Base-by-base conservation (phyloP, 1,140 invertebrate species). In the Procambarus clarkii region DNA sequence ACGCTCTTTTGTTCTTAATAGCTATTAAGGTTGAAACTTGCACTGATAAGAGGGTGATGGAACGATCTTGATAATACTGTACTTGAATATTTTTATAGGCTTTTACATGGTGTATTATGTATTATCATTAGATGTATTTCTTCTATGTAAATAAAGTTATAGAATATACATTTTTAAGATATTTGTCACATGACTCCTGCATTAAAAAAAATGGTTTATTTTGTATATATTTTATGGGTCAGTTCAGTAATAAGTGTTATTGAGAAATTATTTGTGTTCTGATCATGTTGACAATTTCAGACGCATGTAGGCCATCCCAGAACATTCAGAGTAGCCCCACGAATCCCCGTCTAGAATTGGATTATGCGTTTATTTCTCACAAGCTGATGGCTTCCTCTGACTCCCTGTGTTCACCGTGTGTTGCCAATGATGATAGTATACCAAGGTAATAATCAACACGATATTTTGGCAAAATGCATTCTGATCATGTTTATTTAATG, bases 261-360 rank as follows among this genome's bases (percentile, higher is more conserved):
- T 9, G 58, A n/a, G 60, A 83, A 44, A 69, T 83, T 58, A 83
- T 69, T 54, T 83, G 60, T 83, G 81, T 44, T 82, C 44, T 83
- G 58, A 83, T 45, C 81, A 69, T 83, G n/a, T 83, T 83, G 58
- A 83, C 60, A 83, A 83, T 83, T 83, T 83, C 81, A 83, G 81
- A 83, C 58, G 44, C 34, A 69, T 83, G 69, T 83, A 83, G 69
- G 18, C 34, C 58, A 60, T 45, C 45, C 81, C 34, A 82, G n/a
- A 44, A 48, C 69, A 64, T 34, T 45, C 81, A 83, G 58, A 69
- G 81, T 64, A 60, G 34, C 60, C 81, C 81, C 81, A 83, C 81
- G 34, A 83, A 64, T 69, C 81, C 81, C 81, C 58, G 81, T 46
- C 81, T 83, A 69, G 81, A 83, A 34, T 83, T 64, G 58, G 69